These are phyloP conservation scores for Hydropsyche betteni DNA, from an alignment of 2,888 invertebrate genomes.

Conservation along the genomic window DNA sequence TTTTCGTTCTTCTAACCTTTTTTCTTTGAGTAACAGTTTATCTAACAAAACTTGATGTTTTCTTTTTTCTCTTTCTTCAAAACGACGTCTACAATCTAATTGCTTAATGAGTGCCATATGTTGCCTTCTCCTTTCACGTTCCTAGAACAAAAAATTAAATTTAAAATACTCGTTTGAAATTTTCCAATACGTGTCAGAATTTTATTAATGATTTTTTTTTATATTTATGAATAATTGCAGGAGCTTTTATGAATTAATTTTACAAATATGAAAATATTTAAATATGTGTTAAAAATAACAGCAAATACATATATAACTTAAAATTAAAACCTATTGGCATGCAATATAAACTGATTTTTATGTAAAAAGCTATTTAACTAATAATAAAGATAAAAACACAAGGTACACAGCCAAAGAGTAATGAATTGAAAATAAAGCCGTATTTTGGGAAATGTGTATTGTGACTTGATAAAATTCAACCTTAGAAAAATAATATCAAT, in stretches of 20 bases:
- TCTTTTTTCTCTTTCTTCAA: constrained; percentile 83
- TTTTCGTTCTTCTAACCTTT: constrained; percentile 77
- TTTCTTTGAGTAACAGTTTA: constrained; percentile 84
- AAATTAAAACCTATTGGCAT: constrained; percentile 12
- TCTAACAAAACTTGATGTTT: constrained; percentile 83
- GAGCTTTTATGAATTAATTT: not conserved
- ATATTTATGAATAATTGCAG: not conserved
- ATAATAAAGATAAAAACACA: too few species aligned
- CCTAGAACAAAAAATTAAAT: constrained; percentile 64
- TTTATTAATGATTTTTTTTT: not conserved
- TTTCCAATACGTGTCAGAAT: not conserved
- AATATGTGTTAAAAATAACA: not conserved
- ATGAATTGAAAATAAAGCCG: not conserved
- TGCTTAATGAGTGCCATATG: constrained; percentile 90
- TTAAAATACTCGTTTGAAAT: not conserved
- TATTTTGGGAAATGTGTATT: too few species aligned
- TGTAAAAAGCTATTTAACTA: not conserved
- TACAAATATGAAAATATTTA: not conserved
- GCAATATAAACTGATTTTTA: not conserved
- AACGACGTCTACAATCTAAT: constrained; percentile 83
- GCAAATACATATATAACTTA: not conserved
- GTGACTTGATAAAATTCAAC: too few species aligned
- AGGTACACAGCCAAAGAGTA: too few species aligned
- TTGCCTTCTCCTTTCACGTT: constrained; percentile 87
- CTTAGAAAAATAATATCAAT: too few species aligned